A percentile compares a stretch with the other conserved stretches of the same genome.
These are phyloP conservation scores for Drosophila colorata DNA, from an alignment of 2,888 invertebrate species.

Conservation along the genomic window DNA sequence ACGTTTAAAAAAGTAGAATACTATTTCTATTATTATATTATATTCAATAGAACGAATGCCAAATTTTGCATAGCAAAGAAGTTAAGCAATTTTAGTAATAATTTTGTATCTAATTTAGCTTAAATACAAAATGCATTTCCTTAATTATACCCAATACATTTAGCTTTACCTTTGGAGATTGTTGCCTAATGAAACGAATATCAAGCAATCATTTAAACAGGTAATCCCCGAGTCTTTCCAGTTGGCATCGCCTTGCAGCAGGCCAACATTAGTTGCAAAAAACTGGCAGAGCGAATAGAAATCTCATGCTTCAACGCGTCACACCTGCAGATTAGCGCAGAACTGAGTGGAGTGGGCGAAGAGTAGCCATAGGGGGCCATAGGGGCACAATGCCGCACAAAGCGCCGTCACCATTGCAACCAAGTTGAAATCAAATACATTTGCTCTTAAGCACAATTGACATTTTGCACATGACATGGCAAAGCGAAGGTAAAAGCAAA, in stretches of 20 bases:
- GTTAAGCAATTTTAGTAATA: no score
- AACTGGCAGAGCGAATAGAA: constrained; percentile 16
- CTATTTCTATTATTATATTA: no score
- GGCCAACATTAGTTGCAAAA: constrained; percentile 21
- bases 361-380: no score
- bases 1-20: no score
- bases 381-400: constrained; percentile 40
- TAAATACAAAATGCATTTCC: neutral
- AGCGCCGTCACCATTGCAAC: constrained; percentile 39
- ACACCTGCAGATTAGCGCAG: constrained; percentile 7
- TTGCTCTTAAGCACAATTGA: constrained; percentile 76
- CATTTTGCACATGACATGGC: constrained; percentile 76
- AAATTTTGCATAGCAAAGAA: no score
- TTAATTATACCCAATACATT: neutral
- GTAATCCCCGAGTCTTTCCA: constrained; percentile 10
- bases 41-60: no score
- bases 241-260: constrained; percentile 1
- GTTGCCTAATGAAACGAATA: neutral
- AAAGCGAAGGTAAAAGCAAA: constrained; percentile 49
- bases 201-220: constrained; percentile 19
- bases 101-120: neutral
- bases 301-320: constrained; percentile 44
- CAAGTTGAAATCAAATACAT: constrained; percentile 76
- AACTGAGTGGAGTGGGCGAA: constrained; percentile 1
- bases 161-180: neutral